These are phyloP conservation scores for Onthophagus taurus DNA, from an alignment of 1,140 invertebrate genomes.

Conservation along the genomic window DNA sequence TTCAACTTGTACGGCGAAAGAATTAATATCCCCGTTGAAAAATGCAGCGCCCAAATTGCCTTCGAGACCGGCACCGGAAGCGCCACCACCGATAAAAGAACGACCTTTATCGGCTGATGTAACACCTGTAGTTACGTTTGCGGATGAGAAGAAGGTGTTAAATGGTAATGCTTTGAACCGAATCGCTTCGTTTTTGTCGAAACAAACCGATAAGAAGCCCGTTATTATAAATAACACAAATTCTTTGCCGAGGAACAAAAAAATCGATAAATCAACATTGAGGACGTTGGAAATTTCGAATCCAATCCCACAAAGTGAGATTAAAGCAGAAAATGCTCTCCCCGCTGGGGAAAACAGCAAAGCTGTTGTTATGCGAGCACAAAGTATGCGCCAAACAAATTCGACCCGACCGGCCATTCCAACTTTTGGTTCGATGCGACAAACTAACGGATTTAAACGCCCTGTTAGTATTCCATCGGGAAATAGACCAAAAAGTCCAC, in stretches of 20 bases:
- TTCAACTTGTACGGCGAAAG: slow-evolving; percentile 67
- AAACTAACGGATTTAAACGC: slow-evolving; percentile 48
- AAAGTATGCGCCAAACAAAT: slow-evolving; percentile 61
- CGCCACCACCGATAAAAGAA: slow-evolving; percentile 33
- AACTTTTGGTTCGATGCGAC: slow-evolving; percentile 70
- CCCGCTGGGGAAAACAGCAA: slow-evolving; percentile 39
- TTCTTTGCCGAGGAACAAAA: slow-evolving; percentile 51
- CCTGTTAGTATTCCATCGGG: slow-evolving; percentile 58
- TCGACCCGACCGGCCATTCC: slow-evolving; percentile 52
- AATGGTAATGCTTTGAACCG: slow-evolving; percentile 56
- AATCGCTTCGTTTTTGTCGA: slow-evolving; percentile 70
- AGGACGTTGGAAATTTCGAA: slow-evolving; percentile 71
- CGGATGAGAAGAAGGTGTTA: slow-evolving; percentile 30
- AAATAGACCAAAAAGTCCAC: slow-evolving; percentile 52
- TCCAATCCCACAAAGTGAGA: slow-evolving; percentile 62
- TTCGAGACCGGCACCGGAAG: slow-evolving; percentile 43
- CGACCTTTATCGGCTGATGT: slow-evolving; percentile 46
- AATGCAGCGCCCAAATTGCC: slow-evolving; percentile 45
- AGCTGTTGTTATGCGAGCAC: slow-evolving; percentile 56
- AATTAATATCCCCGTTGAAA: slow-evolving; percentile 48
- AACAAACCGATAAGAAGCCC: slow-evolving; percentile 48
- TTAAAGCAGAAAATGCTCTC: slow-evolving; percentile 48
- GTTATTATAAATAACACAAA: slow-evolving; percentile 42
- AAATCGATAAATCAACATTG: slow-evolving; percentile 57
- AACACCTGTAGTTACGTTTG: slow-evolving; percentile 28